Percentiles rank a stretch among this genome's conserved stretches.
Conservation (phyloP, 2,888 invertebrate genomes). For the Pyrocoelia pectoralis region DNA sequence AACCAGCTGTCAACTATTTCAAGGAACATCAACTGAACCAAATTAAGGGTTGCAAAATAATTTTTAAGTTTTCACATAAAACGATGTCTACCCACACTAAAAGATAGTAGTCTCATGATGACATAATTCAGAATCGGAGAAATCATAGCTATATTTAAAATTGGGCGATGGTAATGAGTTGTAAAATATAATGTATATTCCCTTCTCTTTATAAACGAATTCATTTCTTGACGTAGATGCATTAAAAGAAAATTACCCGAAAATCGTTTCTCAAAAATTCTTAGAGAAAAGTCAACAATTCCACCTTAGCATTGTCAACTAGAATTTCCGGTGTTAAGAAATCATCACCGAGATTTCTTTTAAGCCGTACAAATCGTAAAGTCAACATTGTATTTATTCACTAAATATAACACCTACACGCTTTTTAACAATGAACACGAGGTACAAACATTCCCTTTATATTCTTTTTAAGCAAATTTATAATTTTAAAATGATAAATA, state of each 20-base stretch:
- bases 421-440: conserved; percentile 44
- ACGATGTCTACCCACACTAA: too few species aligned
- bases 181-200: background rate
- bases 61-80: too few species aligned
- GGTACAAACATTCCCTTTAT: conserved; percentile 43
- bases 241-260: conserved; percentile 4
- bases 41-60: too few species aligned
- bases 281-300: conserved; percentile 8
- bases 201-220: background rate
- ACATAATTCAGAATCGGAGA: too few species aligned
- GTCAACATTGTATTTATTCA: conserved; percentile 37
- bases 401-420: conserved; percentile 38
- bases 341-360: conserved; percentile 26
- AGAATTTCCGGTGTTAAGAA: conserved; percentile 34
- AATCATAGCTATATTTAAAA: too few species aligned
- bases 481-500: conserved; percentile 19
- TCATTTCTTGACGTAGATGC: too few species aligned
- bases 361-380: conserved; percentile 36
- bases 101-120: too few species aligned
- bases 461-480: conserved; percentile 15
- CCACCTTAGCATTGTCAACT: conserved; percentile 23
- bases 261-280: conserved; percentile 10
- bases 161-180: too few species aligned
- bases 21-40: too few species aligned
- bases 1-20: too few species aligned